phyloP scores from a whole-genome alignment of 2,113 vertebrate species.

The Muntiacus muntjak region DNA sequence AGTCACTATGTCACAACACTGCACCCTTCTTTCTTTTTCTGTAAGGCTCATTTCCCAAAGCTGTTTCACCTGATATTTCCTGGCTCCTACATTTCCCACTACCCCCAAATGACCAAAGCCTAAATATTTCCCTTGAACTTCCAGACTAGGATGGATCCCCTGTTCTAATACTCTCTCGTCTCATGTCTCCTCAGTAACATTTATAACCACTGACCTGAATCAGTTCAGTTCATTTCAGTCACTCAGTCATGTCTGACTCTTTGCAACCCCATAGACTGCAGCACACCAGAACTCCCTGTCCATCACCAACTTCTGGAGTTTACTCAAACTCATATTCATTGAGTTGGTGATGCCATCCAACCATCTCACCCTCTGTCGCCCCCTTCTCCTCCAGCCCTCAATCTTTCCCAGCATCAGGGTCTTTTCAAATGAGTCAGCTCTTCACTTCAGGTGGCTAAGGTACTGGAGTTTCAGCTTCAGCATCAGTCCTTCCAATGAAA shows the following conservation, averaged over 20 bases:
- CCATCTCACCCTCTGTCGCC: background rate
- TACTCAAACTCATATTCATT: background rate
- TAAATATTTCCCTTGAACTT: background rate
- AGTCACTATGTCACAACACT: background rate
- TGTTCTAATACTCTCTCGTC: background rate
- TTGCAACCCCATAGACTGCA: background rate
- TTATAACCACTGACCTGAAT: background rate
- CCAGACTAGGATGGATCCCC: background rate
- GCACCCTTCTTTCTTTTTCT: background rate
- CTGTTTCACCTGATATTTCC: background rate
- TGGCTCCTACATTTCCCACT: background rate
- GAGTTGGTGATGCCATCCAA: background rate
- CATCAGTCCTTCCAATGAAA: background rate
- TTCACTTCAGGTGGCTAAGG: background rate
- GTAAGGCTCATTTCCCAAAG: background rate
- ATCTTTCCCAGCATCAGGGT: background rate
- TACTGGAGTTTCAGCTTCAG: background rate
- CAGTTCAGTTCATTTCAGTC: background rate
- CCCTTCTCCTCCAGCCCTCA: background rate
- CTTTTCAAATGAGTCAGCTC: background rate
- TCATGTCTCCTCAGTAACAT: background rate
- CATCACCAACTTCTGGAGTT: background rate
- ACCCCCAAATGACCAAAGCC: background rate
- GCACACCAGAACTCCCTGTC: background rate
- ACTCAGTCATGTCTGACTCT: background rate